phyloP scores from a whole-genome alignment of 2,113 vertebrate genomes.

The Ranitomeya imitator region DNA sequence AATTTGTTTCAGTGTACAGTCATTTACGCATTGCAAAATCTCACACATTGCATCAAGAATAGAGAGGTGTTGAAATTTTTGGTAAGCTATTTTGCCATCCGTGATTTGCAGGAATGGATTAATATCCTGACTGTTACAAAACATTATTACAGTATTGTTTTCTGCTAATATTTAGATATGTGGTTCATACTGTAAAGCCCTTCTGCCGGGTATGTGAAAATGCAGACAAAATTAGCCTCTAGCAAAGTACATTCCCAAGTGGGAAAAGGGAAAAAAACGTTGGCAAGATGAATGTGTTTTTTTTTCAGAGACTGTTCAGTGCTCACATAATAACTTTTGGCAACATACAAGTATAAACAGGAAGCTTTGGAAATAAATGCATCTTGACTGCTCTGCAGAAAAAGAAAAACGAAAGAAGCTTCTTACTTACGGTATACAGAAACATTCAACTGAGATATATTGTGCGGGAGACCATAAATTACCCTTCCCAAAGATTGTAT shows the following conservation, averaged over 20 bases:
- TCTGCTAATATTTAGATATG: neutral
- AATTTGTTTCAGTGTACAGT: neutral
- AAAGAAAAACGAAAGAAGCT: neutral
- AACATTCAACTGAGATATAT: neutral
- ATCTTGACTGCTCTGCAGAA: conserved; percentile 29
- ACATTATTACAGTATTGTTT: neutral
- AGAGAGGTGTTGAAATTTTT: neutral
- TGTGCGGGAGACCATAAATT: neutral
- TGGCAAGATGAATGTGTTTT: conserved; percentile 46
- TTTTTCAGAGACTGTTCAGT: conserved; percentile 40
- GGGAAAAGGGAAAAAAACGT: conserved; percentile 27
- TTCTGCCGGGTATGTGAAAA: neutral
- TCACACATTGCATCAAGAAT: neutral
- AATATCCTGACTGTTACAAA: neutral
- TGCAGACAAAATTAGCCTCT: conserved; percentile 29
- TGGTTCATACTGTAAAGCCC: neutral
- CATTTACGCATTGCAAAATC: neutral
- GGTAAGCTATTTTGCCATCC: neutral
- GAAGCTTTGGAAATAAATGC: conserved; percentile 50
- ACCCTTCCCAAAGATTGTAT: neutral
- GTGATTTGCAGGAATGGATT: neutral
- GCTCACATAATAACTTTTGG: conserved; percentile 50
- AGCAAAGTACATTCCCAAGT: conserved; percentile 35
- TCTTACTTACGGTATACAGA: neutral
- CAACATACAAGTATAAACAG: conserved; percentile 33